phyloP scores from a whole-genome alignment of 1,140 invertebrate species.

The Rhysida immarginata region DNA sequence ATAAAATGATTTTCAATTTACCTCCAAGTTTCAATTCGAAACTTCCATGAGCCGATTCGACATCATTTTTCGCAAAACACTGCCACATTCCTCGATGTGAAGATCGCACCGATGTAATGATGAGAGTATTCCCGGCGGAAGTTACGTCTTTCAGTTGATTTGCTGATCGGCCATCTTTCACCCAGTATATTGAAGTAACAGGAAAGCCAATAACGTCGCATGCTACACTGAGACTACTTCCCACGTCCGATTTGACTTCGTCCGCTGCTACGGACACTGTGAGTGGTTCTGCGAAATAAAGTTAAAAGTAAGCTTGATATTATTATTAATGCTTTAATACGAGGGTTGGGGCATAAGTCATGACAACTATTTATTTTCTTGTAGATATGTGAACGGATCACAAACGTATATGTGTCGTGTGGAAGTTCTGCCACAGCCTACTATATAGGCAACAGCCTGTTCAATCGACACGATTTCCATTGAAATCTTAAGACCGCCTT shows the following conservation, averaged over 20 bases:
- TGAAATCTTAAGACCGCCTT: too few relatives aligned
- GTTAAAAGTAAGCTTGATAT: background rate
- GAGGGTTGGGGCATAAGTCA: too few relatives aligned
- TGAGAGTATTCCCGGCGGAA: background rate
- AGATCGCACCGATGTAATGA: background rate
- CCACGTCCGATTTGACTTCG: background rate
- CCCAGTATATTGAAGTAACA: background rate
- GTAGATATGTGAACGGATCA: too few relatives aligned
- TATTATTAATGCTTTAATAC: too few relatives aligned
- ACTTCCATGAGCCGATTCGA: background rate
- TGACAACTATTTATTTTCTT: too few relatives aligned
- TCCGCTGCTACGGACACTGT: background rate
- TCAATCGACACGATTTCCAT: too few relatives aligned
- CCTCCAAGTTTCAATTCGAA: background rate
- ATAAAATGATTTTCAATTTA: too few relatives aligned
- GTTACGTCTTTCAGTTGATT: background rate
- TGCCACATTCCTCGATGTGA: slow-evolving; percentile 6
- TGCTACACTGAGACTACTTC: background rate
- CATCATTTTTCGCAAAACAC: slow-evolving; percentile 8
- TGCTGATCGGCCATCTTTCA: slow-evolving; percentile 1
- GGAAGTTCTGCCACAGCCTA: too few relatives aligned
- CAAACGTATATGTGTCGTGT: too few relatives aligned
- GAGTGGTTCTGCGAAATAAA: background rate
- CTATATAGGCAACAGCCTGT: too few relatives aligned
- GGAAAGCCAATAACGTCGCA: background rate